Base-by-base conservation (phyloP, 1,140 invertebrate genomes). In the Arctopsyche grandis region DNA sequence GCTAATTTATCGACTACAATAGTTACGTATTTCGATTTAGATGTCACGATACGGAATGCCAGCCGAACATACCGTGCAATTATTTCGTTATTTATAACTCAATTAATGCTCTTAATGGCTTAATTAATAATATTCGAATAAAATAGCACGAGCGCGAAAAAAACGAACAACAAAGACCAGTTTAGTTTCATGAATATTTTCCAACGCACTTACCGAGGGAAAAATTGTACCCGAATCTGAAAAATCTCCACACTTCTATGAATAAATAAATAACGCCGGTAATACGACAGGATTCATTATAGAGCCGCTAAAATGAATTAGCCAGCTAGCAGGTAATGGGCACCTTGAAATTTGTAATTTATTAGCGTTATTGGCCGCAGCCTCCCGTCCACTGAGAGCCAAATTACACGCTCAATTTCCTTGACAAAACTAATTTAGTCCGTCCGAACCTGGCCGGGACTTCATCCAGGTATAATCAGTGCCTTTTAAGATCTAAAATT, bases 361-460 rank as follows among this genome's bases (percentile, higher is more conserved):
- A 76, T 74, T 56, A 56, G 46, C 48, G 14, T 48, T 56, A 74
- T 74, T 56, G 71, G 26, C 52, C 75, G 75, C 75, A 56, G 52
- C 48, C 75, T 69, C 26, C 75, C 14, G 75, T 63, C 60, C 22
- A 38, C 46, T 38, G 29, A 38, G 29, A 38, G 75, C 56, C 75
- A 76, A 76, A 76, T 76, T 76, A 76, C 75, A 76, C 75, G 75
- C 56, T 76, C 60, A 76, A 76, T 76, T 76, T 76, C 75, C 75
- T 38, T 76, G 75, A 76, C 75, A 76, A 76, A 76, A 76, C 75
- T 48, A 76, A 76, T 76, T 76, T 76, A 76, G 58, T 71, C 21
- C 66, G 12, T 10, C 12, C 21, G 1, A 4, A 14, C 1, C 14
- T 21, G 9, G n/a, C 66, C n/a, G 24, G 22, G 21, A 16, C 16